These are phyloP conservation scores for Clarias laeviceps DNA, from an alignment of 2,797 vertebrate species.

Conservation along the genomic window DNA sequence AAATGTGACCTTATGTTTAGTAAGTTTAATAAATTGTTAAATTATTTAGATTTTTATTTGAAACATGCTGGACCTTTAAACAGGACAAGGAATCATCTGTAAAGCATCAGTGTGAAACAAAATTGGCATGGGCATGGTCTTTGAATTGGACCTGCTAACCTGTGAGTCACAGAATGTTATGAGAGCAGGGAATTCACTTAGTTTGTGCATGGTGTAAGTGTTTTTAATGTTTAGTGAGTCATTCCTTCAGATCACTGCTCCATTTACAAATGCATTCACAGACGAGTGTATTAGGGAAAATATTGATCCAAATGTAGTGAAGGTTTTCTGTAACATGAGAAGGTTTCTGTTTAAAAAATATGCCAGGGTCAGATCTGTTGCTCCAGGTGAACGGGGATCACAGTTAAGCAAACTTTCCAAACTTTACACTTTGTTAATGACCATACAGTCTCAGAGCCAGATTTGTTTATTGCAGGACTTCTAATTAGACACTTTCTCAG, in stretches of 20 bases:
- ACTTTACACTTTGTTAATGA: conserved; percentile 77
- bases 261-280: conserved; percentile 30
- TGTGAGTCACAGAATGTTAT: background rate
- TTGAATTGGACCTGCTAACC: background rate
- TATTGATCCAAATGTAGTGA: conserved; percentile 9
- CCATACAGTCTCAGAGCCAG: conserved; percentile 75
- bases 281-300: conserved; percentile 25
- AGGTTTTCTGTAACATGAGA: conserved; percentile 19
- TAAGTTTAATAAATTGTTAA: background rate
- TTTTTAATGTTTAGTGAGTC: background rate
- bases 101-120: background rate
- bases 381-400: conserved; percentile 46
- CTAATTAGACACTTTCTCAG: conserved; percentile 72
- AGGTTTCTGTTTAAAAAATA: conserved; percentile 19
- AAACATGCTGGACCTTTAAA: background rate
- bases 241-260: conserved; percentile 20
- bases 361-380: conserved; percentile 19
- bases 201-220: background rate
- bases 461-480: conserved; percentile 57
- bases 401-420: conserved; percentile 54
- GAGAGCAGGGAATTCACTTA: background rate
- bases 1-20: background rate
- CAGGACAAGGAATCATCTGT: background rate
- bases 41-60: background rate
- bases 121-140: background rate